These are phyloP conservation scores for Seira musarum DNA, from an alignment of 2,888 invertebrate genomes.

Conservation along the genomic window DNA sequence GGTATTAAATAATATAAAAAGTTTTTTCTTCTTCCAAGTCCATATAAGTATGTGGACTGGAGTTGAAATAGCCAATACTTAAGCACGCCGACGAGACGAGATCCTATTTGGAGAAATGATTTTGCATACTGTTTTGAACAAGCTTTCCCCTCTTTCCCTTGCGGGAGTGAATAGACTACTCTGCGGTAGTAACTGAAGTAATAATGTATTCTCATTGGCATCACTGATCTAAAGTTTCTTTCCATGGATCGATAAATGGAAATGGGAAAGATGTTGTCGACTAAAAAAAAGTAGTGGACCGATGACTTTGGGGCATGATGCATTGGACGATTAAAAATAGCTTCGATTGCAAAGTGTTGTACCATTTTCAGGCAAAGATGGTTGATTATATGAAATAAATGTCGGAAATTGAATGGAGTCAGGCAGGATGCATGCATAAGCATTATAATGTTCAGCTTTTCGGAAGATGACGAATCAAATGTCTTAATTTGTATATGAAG, in stretches of 20 bases:
- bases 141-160: conserved; percentile 19
- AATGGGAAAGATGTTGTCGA: neutral
- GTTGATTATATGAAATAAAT: no score
- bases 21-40: no score
- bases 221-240: conserved; percentile 33
- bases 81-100: no score
- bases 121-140: conserved; percentile 66
- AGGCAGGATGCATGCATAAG: no score
- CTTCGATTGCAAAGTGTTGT: no score
- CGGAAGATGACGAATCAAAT: no score
- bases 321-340: no score
- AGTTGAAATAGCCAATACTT: neutral
- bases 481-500: neutral
- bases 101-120: conserved; percentile 47
- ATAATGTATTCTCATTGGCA: conserved; percentile 38
- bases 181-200: conserved; percentile 10
- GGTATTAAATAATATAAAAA: neutral
- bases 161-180: neutral
- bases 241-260: conserved; percentile 36
- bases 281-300: conserved; percentile 1
- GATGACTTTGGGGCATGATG: no score
- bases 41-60: neutral
- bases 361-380: no score
- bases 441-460: no score
- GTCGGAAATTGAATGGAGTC: neutral